Conservation (phyloP, 2,888 invertebrate species). For the Cheilosia urbana region DNA sequence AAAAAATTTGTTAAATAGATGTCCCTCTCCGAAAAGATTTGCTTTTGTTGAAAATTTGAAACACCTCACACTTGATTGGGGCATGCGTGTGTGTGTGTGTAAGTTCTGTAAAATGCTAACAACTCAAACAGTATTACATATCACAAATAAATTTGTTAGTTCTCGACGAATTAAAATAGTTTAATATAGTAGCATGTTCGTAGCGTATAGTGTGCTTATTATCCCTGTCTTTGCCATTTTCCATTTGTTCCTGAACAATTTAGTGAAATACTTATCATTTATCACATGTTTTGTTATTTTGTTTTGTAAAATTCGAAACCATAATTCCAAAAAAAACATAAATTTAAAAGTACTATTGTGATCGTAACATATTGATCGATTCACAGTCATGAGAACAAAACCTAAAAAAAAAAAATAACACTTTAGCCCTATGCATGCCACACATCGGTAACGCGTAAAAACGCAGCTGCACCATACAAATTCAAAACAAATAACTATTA, state of each 20-base stretch:
- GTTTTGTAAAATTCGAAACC: background rate
- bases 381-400: too few relatives aligned
- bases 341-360: background rate
- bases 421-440: too few relatives aligned
- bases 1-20: conserved; percentile 45
- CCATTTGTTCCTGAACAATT: conserved; percentile 54
- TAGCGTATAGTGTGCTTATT: conserved; percentile 55
- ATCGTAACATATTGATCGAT: background rate
- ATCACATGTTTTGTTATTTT: conserved; percentile 52
- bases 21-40: conserved; percentile 39
- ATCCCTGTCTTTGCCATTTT: conserved; percentile 72
- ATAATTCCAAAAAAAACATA: background rate
- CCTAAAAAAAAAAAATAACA: too few relatives aligned
- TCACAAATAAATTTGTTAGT: conserved; percentile 69
- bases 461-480: conserved; percentile 31
- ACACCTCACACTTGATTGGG: conserved; percentile 35
- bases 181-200: conserved; percentile 57
- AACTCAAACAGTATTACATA: conserved; percentile 64
- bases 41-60: conserved; percentile 38
- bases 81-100: background rate
- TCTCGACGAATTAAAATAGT: conserved; percentile 61
- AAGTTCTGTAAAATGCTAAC: conserved; percentile 50
- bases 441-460: background rate
- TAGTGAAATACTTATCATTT: conserved; percentile 55
- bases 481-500: conserved; percentile 9